phyloP scores from a whole-genome alignment of 2,888 invertebrate species.

The Drosophila aldrichi region DNA sequence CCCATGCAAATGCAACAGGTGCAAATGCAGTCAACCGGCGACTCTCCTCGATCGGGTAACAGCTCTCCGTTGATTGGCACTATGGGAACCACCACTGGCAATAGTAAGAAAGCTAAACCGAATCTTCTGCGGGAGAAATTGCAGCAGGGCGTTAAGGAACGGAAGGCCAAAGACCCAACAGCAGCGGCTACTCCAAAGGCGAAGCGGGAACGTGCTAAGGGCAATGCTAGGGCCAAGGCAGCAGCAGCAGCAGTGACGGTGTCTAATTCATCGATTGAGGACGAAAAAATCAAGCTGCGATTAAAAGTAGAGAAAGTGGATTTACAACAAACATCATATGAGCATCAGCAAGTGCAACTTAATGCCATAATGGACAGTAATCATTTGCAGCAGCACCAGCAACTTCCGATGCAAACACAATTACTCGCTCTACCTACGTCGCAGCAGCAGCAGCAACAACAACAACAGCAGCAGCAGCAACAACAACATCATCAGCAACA shows the following conservation, averaged over 20 bases:
- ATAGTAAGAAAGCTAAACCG: slow-evolving; percentile 78
- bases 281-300: slow-evolving; percentile 92
- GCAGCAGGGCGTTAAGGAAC: slow-evolving; percentile 83
- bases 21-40: slow-evolving; percentile 21
- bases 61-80: slow-evolving; percentile 56
- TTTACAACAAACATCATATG: slow-evolving; percentile 44
- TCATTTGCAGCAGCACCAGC: slow-evolving; percentile 53
- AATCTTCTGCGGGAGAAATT: slow-evolving; percentile 83
- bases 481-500: slow-evolving; percentile 29
- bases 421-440: slow-evolving; percentile 40
- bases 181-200: slow-evolving; percentile 63
- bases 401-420: slow-evolving; percentile 57
- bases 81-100: slow-evolving; percentile 16
- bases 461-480: slow-evolving; percentile 39
- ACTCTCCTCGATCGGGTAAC: slow-evolving; percentile 65
- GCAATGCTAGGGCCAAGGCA: slow-evolving; percentile 72
- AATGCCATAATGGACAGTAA: slow-evolving; percentile 54
- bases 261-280: slow-evolving; percentile 35
- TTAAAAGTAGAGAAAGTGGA: slow-evolving; percentile 94
- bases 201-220: slow-evolving; percentile 79
- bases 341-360: slow-evolving; percentile 48
- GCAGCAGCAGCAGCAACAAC: slow-evolving; percentile 34
- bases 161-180: slow-evolving; percentile 70
- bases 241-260: slow-evolving; percentile 49
- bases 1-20: slow-evolving; percentile 33